Evolutionary conservation across 2,113 vertebrate species (phyloP).

Genomic region (Anseranas semipalmata): DNA sequence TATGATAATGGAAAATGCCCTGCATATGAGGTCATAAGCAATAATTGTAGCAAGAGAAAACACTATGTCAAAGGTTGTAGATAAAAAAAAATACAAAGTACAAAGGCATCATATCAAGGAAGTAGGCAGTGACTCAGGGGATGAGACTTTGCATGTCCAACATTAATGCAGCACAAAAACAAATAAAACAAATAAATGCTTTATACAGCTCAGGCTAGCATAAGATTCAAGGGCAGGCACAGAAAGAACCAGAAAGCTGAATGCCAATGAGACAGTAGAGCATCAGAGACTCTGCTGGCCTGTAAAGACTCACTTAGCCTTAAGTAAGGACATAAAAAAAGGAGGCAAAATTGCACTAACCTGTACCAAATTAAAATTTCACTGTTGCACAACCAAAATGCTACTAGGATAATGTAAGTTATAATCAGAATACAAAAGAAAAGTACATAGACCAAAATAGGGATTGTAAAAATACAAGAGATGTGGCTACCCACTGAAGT

Average conservation of each 20-base stretch:
- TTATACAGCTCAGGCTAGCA: slow-evolving; percentile 31
- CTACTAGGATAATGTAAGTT: background rate
- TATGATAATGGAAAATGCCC: slow-evolving; percentile 57
- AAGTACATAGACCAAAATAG: background rate
- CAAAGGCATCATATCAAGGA: slow-evolving; percentile 49
- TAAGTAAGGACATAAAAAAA: background rate
- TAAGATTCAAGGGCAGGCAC: slow-evolving; percentile 34
- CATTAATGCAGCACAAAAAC: slow-evolving; percentile 48
- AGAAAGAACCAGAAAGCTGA: slow-evolving; percentile 37
- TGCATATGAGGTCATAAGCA: slow-evolving; percentile 28
- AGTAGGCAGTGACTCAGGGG: slow-evolving; percentile 26
- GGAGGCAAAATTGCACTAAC: background rate
- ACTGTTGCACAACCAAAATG: background rate
- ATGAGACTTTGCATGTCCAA: slow-evolving; percentile 40
- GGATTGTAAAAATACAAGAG: background rate
- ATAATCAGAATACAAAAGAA: background rate
- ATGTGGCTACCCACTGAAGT: background rate
- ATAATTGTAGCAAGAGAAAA: slow-evolving; percentile 63
- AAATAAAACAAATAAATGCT: slow-evolving; percentile 61
- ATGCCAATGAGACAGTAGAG: background rate
- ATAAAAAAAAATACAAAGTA: slow-evolving; percentile 47
- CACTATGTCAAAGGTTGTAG: slow-evolving; percentile 56
- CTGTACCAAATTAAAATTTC: background rate
- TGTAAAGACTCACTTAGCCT: background rate
- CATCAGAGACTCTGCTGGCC: background rate